phyloP scores from a whole-genome alignment of 1,140 invertebrate species.

The Orius insidiosus region DNA sequence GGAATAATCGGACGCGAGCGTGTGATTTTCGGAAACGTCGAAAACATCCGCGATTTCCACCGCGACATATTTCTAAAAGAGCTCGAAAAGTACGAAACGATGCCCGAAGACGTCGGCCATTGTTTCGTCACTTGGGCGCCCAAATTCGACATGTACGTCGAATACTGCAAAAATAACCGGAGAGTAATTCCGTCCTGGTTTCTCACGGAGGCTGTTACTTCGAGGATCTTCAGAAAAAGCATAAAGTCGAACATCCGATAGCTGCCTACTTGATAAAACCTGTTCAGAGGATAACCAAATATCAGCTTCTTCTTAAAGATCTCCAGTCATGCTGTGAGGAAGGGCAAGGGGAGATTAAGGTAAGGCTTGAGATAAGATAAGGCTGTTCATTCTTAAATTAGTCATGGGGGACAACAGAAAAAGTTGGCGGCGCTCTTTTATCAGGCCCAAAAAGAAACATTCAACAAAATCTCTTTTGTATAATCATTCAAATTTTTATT shows the following conservation, averaged over 20 bases:
- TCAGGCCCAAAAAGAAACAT: not conserved
- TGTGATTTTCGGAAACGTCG: conserved; percentile 94
- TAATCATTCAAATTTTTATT: conserved; percentile 20
- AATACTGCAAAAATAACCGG: conserved; percentile 97
- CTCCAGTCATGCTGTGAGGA: conserved; percentile 87
- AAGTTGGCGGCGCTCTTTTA: not conserved
- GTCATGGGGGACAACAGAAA: not conserved
- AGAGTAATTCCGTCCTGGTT: conserved; percentile 88
- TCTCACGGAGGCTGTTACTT: conserved; percentile 74
- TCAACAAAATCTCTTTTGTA: conserved; percentile 14
- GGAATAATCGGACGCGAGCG: conserved; percentile 68
- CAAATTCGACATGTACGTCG: conserved; percentile 96
- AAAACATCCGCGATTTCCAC: conserved; percentile 95
- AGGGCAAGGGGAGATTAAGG: conserved; percentile 92
- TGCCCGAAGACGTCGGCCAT: conserved; percentile 98
- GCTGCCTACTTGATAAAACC: conserved; percentile 97
- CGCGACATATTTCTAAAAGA: conserved; percentile 89
- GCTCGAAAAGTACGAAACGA: conserved; percentile 94
- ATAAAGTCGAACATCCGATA: conserved; percentile 82
- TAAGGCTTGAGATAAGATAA: conserved; percentile 22
- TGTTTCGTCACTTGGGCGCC: conserved; percentile 97
- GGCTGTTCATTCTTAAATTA: too few relatives aligned
- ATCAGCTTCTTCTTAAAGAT: conserved; percentile 93
- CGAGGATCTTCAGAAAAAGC: conserved; percentile 69
- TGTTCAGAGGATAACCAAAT: conserved; percentile 97